A percentile compares a stretch with the other conserved stretches of the same genome.
Conservation (phyloP, 2,113 vertebrate genomes). For the human (Homo sapiens) region GRCh38 chr2:236501501-236502000, state of each 20-base stretch:
- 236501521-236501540: not conserved
- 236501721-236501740: not conserved
- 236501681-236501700: fast-evolving
- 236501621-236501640: not conserved
- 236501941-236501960: fast-evolving
- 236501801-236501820: not conserved
- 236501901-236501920: not conserved
- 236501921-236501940: not conserved
- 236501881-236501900: not conserved
- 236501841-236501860: not conserved
- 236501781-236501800: not conserved
- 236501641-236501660: not conserved
- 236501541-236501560: not conserved
- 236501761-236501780: not conserved
- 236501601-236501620: fast-evolving
- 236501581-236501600: fast-evolving
- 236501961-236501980: fast-evolving
- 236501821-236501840: not conserved
- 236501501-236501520: not conserved
- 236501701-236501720: not conserved
- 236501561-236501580: fast-evolving
- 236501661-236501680: fast-evolving
- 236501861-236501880: not conserved
- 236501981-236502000: fast-evolving
- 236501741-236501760: fast-evolving